Percentiles rank a stretch among this genome's conserved stretches.
phyloP scores from a whole-genome alignment of 2,888 invertebrate genomes.

The Cybosia mesomella region DNA sequence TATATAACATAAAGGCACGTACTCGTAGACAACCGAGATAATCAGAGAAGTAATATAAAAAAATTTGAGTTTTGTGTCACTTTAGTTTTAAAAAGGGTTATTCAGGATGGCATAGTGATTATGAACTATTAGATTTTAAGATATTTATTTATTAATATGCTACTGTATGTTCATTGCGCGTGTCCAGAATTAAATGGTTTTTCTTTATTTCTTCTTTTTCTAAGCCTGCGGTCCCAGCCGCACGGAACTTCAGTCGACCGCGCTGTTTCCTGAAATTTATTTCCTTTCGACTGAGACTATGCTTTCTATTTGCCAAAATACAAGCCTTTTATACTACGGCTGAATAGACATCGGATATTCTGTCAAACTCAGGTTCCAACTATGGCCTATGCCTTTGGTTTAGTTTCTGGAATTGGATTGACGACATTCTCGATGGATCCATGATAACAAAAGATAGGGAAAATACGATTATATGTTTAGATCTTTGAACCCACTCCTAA shows the following conservation, averaged over 20 bases:
- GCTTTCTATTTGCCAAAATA: background rate
- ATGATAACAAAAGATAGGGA: background rate
- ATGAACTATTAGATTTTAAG: too few relatives aligned
- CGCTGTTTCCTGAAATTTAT: background rate
- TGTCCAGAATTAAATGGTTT: too few relatives aligned
- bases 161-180: too few relatives aligned
- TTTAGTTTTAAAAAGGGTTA: background rate
- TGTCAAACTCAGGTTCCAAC: background rate
- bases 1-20: background rate
- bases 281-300: background rate
- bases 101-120: too few relatives aligned
- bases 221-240: background rate
- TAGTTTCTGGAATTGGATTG: background rate
- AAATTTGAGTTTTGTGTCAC: background rate
- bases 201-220: too few relatives aligned
- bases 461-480: background rate
- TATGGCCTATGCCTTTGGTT: background rate
- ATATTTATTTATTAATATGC: too few relatives aligned
- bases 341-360: background rate
- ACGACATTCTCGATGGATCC: background rate
- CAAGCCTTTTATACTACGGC: background rate
- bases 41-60: background rate
- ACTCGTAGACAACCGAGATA: background rate
- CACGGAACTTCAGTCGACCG: background rate
- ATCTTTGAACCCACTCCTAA: too few relatives aligned